Percentiles rank a stretch among this genome's conserved stretches.
These are phyloP conservation scores for Helicoverpa assulta DNA, from an alignment of 2,888 invertebrate genomes.

Conservation along the genomic window DNA sequence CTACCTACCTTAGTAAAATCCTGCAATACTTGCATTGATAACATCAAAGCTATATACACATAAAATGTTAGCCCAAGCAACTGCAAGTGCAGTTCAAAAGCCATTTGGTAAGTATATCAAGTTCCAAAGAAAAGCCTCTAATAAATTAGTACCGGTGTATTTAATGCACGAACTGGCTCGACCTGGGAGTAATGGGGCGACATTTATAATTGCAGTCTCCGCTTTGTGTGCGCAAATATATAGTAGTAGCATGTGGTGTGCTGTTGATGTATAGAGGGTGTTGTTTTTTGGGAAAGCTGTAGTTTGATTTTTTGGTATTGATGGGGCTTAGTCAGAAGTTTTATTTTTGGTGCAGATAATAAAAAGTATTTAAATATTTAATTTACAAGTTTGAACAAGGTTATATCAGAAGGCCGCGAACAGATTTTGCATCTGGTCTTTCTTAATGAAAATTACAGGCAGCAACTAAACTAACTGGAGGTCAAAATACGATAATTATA, in stretches of 20 bases:
- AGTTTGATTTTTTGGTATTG: not conserved
- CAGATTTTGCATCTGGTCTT: too few relatives aligned
- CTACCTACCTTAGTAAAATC: too few relatives aligned
- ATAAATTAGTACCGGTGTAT: slow-evolving; percentile 67
- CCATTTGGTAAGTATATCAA: not conserved
- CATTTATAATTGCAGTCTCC: slow-evolving; percentile 66
- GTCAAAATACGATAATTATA: too few relatives aligned
- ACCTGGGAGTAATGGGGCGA: slow-evolving; percentile 58
- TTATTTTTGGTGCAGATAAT: too few relatives aligned
- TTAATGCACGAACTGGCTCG: slow-evolving; percentile 68
- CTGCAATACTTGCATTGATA: too few relatives aligned
- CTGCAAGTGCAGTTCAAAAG: not conserved
- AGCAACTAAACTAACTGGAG: too few relatives aligned
- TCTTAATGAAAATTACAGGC: too few relatives aligned
- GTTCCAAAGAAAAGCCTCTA: slow-evolving; percentile 51
- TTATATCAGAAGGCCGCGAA: too few relatives aligned
- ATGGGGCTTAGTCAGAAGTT: too few relatives aligned
- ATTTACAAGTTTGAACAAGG: too few relatives aligned
- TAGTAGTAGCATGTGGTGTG: slow-evolving; percentile 18
- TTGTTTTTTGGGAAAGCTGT: not conserved
- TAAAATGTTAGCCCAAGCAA: not conserved
- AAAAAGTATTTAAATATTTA: too few relatives aligned
- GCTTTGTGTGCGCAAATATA: slow-evolving; percentile 32
- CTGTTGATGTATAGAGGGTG: not conserved
- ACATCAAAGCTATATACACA: too few relatives aligned